Conservation (phyloP, 2,888 invertebrate genomes). For the Acrocera orbiculus region DNA sequence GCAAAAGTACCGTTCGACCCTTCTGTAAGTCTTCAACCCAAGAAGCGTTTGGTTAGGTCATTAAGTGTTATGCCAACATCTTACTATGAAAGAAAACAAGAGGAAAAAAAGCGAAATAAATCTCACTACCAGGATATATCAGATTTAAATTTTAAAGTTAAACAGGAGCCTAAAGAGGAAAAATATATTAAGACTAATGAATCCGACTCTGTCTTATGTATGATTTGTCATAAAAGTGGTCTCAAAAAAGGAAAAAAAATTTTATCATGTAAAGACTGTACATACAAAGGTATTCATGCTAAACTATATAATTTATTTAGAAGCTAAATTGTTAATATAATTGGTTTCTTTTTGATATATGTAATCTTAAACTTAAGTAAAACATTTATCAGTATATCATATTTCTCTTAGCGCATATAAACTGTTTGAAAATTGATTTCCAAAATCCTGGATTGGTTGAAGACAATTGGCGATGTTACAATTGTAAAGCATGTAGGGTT, state of each 20-base stretch:
- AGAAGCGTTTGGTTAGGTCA: conserved; percentile 15
- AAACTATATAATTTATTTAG: no score
- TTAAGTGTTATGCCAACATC: conserved; percentile 1
- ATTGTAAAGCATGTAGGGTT: conserved; percentile 71
- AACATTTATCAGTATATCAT: no score
- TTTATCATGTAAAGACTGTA: conserved; percentile 8
- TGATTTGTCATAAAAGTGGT: conserved; percentile 9
- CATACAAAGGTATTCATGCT: conserved; percentile 7
- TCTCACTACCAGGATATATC: no score
- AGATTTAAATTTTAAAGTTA: background rate
- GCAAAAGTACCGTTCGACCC: conserved; percentile 76
- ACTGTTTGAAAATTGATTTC: conserved; percentile 49
- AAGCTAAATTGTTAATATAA: no score
- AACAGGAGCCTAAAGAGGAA: background rate
- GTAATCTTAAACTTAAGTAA: no score
- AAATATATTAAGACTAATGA: no score
- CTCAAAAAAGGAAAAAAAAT: conserved; percentile 4
- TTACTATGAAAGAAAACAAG: background rate
- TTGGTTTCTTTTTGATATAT: no score
- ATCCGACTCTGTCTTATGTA: conserved; percentile 10
- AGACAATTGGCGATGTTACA: conserved; percentile 63
- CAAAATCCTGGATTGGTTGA: conserved; percentile 39
- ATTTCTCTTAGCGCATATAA: conserved; percentile 41
- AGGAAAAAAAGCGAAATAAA: background rate
- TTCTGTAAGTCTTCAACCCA: conserved; percentile 60